phyloP scores from a whole-genome alignment of 2,888 invertebrate genomes.

The Galerucella pusilla region DNA sequence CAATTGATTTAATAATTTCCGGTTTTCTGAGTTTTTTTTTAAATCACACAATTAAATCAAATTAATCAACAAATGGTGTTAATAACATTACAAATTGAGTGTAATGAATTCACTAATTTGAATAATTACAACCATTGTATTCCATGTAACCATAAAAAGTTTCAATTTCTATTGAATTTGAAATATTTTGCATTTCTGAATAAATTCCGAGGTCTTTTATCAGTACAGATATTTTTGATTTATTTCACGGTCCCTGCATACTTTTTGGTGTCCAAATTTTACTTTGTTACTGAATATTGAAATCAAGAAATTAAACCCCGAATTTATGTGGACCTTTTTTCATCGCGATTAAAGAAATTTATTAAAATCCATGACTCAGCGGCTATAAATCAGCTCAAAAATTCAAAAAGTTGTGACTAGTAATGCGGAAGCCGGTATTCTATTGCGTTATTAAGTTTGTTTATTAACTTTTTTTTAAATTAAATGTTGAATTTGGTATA shows the following conservation, averaged over 20 bases:
- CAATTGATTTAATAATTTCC: no score
- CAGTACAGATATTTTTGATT: not conserved
- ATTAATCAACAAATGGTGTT: no score
- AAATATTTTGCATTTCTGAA: no score
- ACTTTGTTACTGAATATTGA: constrained; percentile 16
- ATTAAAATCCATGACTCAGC: constrained; percentile 8
- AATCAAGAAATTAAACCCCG: constrained; percentile 13
- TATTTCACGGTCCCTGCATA: not conserved
- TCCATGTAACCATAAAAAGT: no score
- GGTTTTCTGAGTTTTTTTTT: no score
- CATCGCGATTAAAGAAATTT: constrained; percentile 3
- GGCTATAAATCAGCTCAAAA: not conserved
- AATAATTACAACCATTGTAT: no score
- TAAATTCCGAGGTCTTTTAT: not conserved
- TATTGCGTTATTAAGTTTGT: not conserved
- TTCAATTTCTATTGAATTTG: no score
- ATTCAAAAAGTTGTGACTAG: not conserved
- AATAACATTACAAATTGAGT: no score
- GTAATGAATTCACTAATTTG: no score
- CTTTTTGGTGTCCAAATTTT: constrained; percentile 6
- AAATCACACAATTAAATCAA: no score
- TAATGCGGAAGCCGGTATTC: not conserved
- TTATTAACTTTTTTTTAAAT: not conserved
- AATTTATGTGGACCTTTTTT: constrained; percentile 8
- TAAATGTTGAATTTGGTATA: not conserved